Conservation (phyloP, 2,113 vertebrate species). For the Periophthalmodon schlosseri region DNA sequence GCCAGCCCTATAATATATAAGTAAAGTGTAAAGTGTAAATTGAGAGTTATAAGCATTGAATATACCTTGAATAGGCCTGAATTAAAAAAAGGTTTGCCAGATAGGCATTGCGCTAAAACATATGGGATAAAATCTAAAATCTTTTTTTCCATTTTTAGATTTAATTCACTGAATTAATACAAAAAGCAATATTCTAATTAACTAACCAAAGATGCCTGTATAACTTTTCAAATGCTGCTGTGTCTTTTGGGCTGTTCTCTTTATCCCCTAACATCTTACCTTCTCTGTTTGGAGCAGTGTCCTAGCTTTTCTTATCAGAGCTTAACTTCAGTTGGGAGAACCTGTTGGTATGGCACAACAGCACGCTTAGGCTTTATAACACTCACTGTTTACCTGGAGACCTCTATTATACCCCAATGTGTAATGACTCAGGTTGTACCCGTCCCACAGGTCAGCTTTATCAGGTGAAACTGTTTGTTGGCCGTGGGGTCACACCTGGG, state of each 20-base stretch:
- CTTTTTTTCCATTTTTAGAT: neutral
- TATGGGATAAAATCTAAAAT: neutral
- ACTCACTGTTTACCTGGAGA: conserved; percentile 69
- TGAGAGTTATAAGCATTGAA: neutral
- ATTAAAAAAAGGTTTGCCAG: neutral
- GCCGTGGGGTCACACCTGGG: conserved; percentile 78
- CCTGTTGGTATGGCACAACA: conserved; percentile 49
- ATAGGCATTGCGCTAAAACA: no score
- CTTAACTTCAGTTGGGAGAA: conserved; percentile 64
- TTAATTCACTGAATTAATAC: neutral
- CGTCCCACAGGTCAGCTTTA: conserved; percentile 86
- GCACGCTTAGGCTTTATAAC: conserved; percentile 67
- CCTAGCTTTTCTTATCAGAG: conserved; percentile 73
- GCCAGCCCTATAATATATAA: no score
- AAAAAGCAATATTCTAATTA: neutral
- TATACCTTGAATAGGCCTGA: neutral
- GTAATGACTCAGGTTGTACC: conserved; percentile 85
- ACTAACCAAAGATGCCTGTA: neutral
- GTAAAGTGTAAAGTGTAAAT: no score
- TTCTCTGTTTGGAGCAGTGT: conserved; percentile 9
- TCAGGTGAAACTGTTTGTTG: conserved; percentile 81
- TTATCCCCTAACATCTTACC: neutral
- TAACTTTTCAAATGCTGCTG: neutral
- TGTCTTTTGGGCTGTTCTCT: neutral
- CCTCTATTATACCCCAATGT: conserved; percentile 66